Evolutionary conservation across 2,113 vertebrate genomes (phyloP).

Genomic region (Paramisgurnus dabryanus): DNA sequence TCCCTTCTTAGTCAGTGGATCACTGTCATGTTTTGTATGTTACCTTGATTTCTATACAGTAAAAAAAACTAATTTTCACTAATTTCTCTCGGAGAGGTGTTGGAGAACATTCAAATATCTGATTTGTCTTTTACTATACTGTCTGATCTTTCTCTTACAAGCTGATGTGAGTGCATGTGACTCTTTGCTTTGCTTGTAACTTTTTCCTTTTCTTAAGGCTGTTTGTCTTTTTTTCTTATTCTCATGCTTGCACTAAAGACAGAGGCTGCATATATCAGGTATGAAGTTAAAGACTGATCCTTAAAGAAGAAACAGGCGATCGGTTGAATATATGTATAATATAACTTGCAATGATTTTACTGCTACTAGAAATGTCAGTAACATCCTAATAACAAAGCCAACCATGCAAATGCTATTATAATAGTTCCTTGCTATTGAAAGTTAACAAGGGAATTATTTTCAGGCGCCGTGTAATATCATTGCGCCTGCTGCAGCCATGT

Average conservation of each 20-base stretch:
- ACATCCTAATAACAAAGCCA: too few relatives aligned
- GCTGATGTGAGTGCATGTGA: background rate
- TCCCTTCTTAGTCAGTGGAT: too few relatives aligned
- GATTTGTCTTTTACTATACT: background rate
- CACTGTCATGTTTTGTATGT: too few relatives aligned
- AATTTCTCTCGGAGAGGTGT: background rate
- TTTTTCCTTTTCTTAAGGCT: slow-evolving; percentile 42
- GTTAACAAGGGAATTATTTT: too few relatives aligned
- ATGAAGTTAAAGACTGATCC: slow-evolving; percentile 46
- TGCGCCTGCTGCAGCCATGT: too few relatives aligned
- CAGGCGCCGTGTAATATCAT: too few relatives aligned
- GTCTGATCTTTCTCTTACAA: background rate
- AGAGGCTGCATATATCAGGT: slow-evolving; percentile 69
- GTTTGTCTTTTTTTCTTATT: slow-evolving; percentile 59
- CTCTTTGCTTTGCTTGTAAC: slow-evolving; percentile 13
- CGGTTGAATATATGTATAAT: too few relatives aligned
- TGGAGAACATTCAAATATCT: background rate
- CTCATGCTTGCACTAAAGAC: slow-evolving; percentile 70
- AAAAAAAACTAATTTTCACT: background rate
- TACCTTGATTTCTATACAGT: background rate
- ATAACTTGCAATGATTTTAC: background rate
- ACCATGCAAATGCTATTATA: too few relatives aligned
- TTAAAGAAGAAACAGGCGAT: background rate
- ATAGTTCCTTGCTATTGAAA: too few relatives aligned
- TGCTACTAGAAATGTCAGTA: too few relatives aligned